A percentile compares a stretch with the other conserved stretches of the same genome.
Evolutionary conservation across 2,113 vertebrate species (phyloP).

Genomic region (Carollia perspicillata): DNA sequence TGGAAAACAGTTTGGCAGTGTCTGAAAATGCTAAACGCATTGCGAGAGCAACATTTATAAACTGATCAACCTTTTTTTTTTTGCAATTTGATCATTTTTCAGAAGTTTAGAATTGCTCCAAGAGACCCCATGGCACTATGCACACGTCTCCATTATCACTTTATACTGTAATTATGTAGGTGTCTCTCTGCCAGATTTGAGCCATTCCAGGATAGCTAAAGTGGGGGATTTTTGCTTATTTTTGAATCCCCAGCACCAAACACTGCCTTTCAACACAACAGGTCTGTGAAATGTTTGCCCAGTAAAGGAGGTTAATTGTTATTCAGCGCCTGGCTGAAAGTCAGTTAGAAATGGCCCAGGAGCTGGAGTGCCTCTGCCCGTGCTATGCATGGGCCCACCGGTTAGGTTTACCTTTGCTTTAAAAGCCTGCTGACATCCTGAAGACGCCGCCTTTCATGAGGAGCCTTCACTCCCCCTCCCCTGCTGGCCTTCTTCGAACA

Average conservation of each 20-base stretch:
- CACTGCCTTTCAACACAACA: not conserved
- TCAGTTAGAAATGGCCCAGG: not conserved
- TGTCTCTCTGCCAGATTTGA: not conserved
- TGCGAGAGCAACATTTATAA: not conserved
- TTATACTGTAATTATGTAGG: not conserved
- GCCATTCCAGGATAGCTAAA: not conserved
- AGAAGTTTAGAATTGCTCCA: not conserved
- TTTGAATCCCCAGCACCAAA: not conserved
- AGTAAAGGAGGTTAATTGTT: not conserved
- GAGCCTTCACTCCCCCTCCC: not conserved
- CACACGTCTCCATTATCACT: not conserved
- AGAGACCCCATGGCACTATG: not conserved
- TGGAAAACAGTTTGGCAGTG: not conserved
- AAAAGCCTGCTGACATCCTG: not conserved
- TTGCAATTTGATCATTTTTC: not conserved
- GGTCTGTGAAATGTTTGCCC: not conserved
- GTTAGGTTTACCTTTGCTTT: not conserved
- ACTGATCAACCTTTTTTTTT: not conserved
- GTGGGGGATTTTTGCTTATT: not conserved
- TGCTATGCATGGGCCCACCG: not conserved
- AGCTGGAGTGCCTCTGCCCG: not conserved
- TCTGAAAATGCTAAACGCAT: not conserved
- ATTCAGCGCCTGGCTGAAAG: not conserved
- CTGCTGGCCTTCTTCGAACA: not conserved
- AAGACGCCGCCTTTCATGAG: not conserved